A percentile compares a stretch with the other conserved stretches of the same genome.
These are phyloP conservation scores for Meloidogyne chitwoodi DNA, from an alignment of 1,140 invertebrate genomes.

Conservation along the genomic window DNA sequence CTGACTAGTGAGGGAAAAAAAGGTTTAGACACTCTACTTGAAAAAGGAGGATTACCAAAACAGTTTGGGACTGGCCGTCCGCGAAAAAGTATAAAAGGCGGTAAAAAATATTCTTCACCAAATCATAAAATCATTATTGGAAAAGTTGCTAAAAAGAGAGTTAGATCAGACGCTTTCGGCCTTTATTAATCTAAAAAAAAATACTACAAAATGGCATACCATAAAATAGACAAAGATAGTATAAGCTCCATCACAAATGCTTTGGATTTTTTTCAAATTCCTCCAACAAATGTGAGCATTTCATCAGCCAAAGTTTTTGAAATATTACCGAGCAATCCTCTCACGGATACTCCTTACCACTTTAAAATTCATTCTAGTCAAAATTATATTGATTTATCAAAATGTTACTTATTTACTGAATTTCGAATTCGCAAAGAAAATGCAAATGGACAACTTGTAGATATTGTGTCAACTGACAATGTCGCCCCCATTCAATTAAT, in stretches of 20 bases:
- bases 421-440: background rate
- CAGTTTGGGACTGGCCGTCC: background rate
- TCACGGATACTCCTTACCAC: background rate
- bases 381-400: background rate
- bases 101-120: too few species aligned
- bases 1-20: background rate
- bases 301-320: too few species aligned
- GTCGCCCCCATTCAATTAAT: background rate
- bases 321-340: too few species aligned
- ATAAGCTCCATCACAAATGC: background rate
- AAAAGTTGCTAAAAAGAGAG: too few species aligned
- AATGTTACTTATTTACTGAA: background rate
- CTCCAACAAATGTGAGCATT: too few species aligned
- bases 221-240: constrained; percentile 1
- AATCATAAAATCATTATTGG: too few species aligned
- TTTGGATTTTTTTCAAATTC: too few species aligned
- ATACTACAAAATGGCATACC: background rate
- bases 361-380: background rate
- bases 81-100: background rate
- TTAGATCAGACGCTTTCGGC: too few species aligned
- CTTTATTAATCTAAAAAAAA: background rate
- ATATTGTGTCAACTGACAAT: background rate
- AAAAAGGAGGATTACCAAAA: background rate
- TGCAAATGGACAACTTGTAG: background rate
- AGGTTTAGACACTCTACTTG: background rate